Base-by-base conservation (phyloP, 2,888 invertebrate genomes). In the Euproctis similis region DNA sequence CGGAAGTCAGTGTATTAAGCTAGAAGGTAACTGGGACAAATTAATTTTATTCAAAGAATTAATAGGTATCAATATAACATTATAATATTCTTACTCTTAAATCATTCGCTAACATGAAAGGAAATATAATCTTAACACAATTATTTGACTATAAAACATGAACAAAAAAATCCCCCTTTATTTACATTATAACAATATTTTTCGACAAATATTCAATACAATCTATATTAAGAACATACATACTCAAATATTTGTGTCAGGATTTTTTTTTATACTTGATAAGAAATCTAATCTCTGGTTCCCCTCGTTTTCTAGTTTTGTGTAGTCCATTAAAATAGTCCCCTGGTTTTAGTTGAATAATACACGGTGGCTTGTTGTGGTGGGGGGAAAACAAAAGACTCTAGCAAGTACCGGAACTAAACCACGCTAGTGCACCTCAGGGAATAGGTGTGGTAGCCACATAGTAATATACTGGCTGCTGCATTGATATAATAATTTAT, bases 321-420 rank as follows among this genome's bases (percentile, higher is more conserved):
- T 53, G 51, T 49, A 72, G 71, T 71, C 73, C 77, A 80, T 81
- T 80, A 80, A 77, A 73, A 62, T 53, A 58, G 63, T 61, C 73
- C 76, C 74, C 67, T 68, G 65, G 69, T 70, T 75, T 72, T 67
- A 63, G 75, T 76, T 78, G 76, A 80, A 81, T 81, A 81, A 81
- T 81, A 76, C 72, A 64, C 63, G 64, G 55, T 39, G 53, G 14
- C 4, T 6, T 52, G 59, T 60, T 63, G 69, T 68, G 67, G 69
- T 65, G 53, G 65, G 59, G 76, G 80, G 65, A 57, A 60, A 71
- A 71, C 76, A 73, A 73, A 62, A 77, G 75, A 70, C 56, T 62
- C 52, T 44, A 45, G 53, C 58, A 65, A 74, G 75, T 61, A 77
- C 78, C 81, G 81, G 81, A 81, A 81, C 82, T 71, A 73, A 78